Conservation (phyloP, 2,888 invertebrate genomes). For the Thecophora atra region DNA sequence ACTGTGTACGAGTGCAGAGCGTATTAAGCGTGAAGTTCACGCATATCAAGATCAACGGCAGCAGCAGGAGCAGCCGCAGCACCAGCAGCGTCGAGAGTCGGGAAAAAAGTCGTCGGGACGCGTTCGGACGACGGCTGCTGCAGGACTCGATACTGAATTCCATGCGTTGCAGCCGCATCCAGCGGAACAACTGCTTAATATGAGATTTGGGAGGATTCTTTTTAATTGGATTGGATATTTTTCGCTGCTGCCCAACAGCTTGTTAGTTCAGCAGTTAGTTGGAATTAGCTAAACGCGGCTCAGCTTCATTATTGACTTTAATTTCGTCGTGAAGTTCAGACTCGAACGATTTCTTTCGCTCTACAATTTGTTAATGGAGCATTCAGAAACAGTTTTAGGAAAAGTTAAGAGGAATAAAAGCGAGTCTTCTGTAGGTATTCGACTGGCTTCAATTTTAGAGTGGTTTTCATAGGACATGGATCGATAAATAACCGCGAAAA, state of each 20-base stretch:
- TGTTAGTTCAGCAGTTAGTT: background rate
- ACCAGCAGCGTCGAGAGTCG: background rate
- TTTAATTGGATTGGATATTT: background rate
- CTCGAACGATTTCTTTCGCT: too few species aligned
- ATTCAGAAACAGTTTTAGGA: too few species aligned
- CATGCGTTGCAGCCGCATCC: background rate
- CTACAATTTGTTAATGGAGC: too few species aligned
- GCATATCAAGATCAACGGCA: constrained; percentile 58
- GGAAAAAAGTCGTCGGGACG: background rate
- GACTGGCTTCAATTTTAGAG: too few species aligned
- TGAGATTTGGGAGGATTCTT: background rate
- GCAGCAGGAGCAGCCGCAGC: background rate
- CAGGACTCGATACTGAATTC: background rate
- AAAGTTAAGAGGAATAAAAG: too few species aligned
- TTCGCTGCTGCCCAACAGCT: background rate
- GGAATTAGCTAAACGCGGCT: background rate
- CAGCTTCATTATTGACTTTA: background rate
- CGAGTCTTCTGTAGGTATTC: too few species aligned
- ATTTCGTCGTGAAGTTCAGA: too few species aligned
- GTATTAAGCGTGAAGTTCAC: constrained; percentile 64
- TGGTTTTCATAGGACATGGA: too few species aligned
- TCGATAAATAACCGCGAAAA: too few species aligned
- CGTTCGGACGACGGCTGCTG: background rate
- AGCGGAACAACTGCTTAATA: background rate
- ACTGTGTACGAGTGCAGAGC: background rate